Evolutionary conservation across 2,888 invertebrate genomes (phyloP).

Genomic region (Syritta pipiens): DNA sequence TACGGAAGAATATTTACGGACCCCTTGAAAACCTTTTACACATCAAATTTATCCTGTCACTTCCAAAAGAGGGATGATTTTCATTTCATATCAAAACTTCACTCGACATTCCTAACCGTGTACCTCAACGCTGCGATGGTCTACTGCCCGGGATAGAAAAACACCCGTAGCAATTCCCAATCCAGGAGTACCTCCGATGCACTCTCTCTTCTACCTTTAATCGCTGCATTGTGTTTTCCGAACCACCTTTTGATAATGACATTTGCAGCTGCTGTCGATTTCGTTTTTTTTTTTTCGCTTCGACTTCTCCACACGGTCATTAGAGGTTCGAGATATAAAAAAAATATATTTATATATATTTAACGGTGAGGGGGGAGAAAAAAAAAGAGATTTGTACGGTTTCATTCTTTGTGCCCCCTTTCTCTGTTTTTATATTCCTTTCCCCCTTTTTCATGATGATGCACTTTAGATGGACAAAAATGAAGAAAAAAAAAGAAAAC

Average conservation of each 20-base stretch:
- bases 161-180: too few species aligned
- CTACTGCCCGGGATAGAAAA: too few species aligned
- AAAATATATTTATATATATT: background rate
- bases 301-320: constrained; percentile 46
- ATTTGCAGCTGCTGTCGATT: constrained; percentile 62
- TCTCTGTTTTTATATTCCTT: constrained; percentile 24
- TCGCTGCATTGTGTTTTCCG: constrained; percentile 45
- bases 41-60: too few species aligned
- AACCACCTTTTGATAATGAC: constrained; percentile 65
- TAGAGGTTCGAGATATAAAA: constrained; percentile 26
- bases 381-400: constrained; percentile 37
- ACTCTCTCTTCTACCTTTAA: too few species aligned
- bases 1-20: too few species aligned
- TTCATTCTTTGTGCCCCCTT: constrained; percentile 30
- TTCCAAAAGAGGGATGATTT: too few species aligned
- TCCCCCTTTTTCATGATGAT: constrained; percentile 1
- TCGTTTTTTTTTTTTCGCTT: constrained; percentile 18
- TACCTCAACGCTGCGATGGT: too few species aligned
- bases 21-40: too few species aligned
- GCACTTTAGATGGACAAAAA: constrained; percentile 15
- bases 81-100: too few species aligned
- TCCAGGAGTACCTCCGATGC: too few species aligned
- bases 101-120: too few species aligned
- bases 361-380: background rate
- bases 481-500: constrained; percentile 6